These are phyloP conservation scores for Canis aureus DNA, from an alignment of 2,113 vertebrate genomes.

Conservation along the genomic window DNA sequence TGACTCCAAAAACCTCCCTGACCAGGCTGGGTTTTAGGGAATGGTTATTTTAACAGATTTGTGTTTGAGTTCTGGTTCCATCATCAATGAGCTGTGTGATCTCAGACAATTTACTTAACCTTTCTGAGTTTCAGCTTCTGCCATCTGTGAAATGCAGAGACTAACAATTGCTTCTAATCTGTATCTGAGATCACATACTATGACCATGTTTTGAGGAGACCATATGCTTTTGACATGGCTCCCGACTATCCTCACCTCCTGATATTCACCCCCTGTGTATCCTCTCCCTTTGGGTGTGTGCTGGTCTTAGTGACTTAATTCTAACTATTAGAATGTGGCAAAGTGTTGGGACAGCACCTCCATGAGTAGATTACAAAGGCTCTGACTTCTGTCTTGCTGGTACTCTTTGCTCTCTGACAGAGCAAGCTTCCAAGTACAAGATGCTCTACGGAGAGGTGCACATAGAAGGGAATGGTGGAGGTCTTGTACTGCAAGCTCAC, in stretches of 20 bases:
- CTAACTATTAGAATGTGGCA: background rate
- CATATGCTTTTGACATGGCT: background rate
- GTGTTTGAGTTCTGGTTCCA: background rate
- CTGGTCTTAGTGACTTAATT: background rate
- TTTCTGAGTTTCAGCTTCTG: background rate
- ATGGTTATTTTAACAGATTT: background rate
- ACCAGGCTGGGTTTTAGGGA: background rate
- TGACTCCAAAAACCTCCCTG: background rate
- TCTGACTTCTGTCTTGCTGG: background rate
- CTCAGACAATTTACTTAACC: background rate
- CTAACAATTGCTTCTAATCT: background rate
- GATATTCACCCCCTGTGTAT: background rate
- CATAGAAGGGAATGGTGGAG: background rate
- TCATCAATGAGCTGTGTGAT: background rate
- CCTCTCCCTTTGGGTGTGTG: background rate
- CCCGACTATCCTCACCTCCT: background rate
- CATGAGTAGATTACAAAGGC: background rate
- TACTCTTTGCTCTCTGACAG: background rate
- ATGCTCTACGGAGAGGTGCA: background rate
- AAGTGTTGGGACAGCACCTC: background rate
- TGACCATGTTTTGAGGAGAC: background rate
- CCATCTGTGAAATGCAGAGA: background rate
- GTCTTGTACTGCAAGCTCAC: background rate
- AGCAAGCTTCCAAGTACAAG: background rate
- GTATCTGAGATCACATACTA: background rate